phyloP scores from a whole-genome alignment of 2,113 vertebrate species.

The Engystomops pustulosus region DNA sequence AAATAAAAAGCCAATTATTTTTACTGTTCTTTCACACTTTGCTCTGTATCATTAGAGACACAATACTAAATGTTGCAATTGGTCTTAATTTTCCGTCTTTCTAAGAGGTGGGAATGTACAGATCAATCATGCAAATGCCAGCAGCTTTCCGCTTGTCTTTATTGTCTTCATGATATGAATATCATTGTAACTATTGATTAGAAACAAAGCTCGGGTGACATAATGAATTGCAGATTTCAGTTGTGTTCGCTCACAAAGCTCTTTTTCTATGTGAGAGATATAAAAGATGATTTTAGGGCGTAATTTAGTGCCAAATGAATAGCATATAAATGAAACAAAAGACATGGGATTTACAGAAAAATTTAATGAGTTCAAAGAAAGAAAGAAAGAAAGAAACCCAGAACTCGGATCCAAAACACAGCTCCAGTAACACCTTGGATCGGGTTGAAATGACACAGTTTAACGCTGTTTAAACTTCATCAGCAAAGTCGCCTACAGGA shows the following conservation, averaged over 20 bases:
- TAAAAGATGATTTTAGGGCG: background rate
- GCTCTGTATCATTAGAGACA: conserved; percentile 36
- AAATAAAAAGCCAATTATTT: background rate
- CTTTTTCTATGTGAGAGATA: background rate
- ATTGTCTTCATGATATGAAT: conserved; percentile 28
- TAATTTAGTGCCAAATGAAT: background rate
- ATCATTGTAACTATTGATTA: conserved; percentile 49
- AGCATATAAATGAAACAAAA: background rate
- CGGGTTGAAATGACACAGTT: too few species aligned
- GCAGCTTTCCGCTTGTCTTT: conserved; percentile 35
- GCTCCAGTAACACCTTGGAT: too few species aligned
- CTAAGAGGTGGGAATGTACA: conserved; percentile 25
- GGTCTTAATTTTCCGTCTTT: conserved; percentile 40
- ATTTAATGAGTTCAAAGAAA: too few species aligned
- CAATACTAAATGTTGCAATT: conserved; percentile 31
- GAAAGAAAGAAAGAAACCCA: too few species aligned
- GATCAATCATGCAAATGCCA: conserved; percentile 49
- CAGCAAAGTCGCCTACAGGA: too few species aligned
- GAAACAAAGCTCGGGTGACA: background rate
- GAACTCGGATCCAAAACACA: too few species aligned
- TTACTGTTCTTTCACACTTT: conserved; percentile 2
- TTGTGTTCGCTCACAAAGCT: background rate
- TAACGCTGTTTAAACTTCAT: too few species aligned
- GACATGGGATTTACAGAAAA: too few species aligned
- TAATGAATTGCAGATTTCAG: conserved; percentile 37